phyloP scores from a whole-genome alignment of 1,140 invertebrate species.

The Drosophila watanabei region DNA sequence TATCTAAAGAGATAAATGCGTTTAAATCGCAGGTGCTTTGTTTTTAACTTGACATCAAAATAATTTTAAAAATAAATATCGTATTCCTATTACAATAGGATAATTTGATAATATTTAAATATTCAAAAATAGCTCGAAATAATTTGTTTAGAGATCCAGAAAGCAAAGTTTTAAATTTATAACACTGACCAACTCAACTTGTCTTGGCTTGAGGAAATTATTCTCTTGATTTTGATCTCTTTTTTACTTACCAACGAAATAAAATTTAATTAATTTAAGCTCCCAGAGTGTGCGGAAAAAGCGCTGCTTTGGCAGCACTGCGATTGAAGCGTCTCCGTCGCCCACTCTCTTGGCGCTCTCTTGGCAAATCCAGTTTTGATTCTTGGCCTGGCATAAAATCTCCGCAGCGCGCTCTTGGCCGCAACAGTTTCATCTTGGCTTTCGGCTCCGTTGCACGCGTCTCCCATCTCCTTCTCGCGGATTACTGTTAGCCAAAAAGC shows the following conservation, averaged over 20 bases:
- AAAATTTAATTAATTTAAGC: too few relatives aligned
- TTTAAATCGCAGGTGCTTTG: too few relatives aligned
- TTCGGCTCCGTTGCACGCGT: constrained; percentile 70
- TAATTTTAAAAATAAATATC: too few relatives aligned
- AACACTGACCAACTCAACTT: too few relatives aligned
- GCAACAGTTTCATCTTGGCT: constrained; percentile 78
- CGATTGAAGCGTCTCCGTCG: constrained; percentile 12
- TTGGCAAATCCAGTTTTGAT: constrained; percentile 57
- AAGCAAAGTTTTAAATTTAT: not conserved
- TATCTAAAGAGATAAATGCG: too few relatives aligned
- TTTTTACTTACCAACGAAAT: not conserved
- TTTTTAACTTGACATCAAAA: too few relatives aligned
- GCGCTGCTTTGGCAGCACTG: constrained; percentile 24
- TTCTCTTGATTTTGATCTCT: not conserved
- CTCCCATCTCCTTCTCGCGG: constrained; percentile 14
- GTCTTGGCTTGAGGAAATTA: too few relatives aligned
- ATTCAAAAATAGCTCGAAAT: too few relatives aligned
- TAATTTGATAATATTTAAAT: too few relatives aligned
- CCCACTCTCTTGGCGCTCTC: constrained; percentile 33
- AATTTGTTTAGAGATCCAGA: not conserved
- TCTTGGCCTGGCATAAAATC: constrained; percentile 80
- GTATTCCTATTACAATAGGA: too few relatives aligned
- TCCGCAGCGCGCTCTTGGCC: constrained; percentile 66
- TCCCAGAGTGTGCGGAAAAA: not conserved
- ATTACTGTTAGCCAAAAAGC: constrained; percentile 36